These are phyloP conservation scores for Lates japonicus DNA, from an alignment of 2,797 vertebrate genomes.

Conservation along the genomic window DNA sequence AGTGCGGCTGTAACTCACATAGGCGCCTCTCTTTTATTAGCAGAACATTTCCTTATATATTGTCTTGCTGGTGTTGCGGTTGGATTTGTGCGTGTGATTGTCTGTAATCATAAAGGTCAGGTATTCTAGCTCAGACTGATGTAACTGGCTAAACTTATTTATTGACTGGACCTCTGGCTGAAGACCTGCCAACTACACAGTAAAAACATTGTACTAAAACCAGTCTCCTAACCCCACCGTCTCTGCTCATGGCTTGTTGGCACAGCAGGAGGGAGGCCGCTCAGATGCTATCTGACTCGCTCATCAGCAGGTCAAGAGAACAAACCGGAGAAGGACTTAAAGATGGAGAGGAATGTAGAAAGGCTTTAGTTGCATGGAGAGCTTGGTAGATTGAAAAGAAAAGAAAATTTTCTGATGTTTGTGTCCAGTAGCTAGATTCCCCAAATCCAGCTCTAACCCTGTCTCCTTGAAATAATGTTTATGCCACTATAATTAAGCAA, in stretches of 20 bases:
- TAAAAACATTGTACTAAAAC: slow-evolving; percentile 70
- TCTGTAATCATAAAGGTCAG: slow-evolving; percentile 42
- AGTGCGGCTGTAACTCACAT: slow-evolving; percentile 17
- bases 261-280: slow-evolving; percentile 25
- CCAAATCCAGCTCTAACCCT: not conserved
- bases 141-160: slow-evolving; percentile 47
- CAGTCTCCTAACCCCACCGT: slow-evolving; percentile 30
- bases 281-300: slow-evolving; percentile 53
- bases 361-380: slow-evolving; percentile 40
- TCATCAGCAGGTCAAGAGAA: slow-evolving; percentile 69
- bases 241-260: slow-evolving; percentile 24
- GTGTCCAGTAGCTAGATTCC: not conserved
- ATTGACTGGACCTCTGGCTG: slow-evolving; percentile 47
- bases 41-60: not conserved
- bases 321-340: slow-evolving; percentile 47
- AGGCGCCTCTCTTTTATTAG: not conserved
- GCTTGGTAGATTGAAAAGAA: slow-evolving; percentile 14
- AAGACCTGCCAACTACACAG: slow-evolving; percentile 55
- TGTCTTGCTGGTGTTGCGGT: slow-evolving; percentile 8
- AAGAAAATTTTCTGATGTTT: slow-evolving; percentile 20
- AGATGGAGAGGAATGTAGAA: slow-evolving; percentile 53
- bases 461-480: not conserved
- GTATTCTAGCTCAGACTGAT: slow-evolving; percentile 46
- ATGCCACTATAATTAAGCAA: not conserved
- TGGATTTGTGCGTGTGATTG: slow-evolving; percentile 18